phyloP scores from a whole-genome alignment of 2,888 invertebrate genomes.

The Miltochrista miniata region DNA sequence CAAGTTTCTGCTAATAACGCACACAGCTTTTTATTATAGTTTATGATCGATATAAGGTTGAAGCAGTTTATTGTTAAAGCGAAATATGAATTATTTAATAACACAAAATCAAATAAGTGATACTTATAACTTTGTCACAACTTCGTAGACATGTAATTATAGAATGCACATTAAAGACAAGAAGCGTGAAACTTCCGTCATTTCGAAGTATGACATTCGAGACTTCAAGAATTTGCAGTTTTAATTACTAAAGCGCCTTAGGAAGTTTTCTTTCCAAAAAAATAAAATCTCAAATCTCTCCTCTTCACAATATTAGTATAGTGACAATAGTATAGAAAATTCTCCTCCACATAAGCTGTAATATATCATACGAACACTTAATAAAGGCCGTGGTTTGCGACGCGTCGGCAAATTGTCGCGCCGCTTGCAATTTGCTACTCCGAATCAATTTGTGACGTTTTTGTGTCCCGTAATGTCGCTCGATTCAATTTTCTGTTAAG shows the following conservation, averaged over 20 bases:
- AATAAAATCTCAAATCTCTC: no score
- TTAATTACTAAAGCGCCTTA: no score
- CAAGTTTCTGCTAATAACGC: neutral
- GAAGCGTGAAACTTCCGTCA: no score
- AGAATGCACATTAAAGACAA: no score
- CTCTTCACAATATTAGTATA: no score
- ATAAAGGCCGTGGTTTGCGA: conserved; percentile 26
- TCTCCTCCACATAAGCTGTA: neutral
- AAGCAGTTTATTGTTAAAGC: neutral
- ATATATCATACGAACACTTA: conserved; percentile 28
- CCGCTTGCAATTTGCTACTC: conserved; percentile 70
- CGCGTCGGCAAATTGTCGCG: conserved; percentile 42
- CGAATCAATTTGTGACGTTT: conserved; percentile 78
- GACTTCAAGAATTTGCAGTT: no score
- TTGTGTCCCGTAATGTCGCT: conserved; percentile 68
- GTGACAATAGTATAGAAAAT: neutral
- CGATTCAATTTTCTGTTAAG: conserved; percentile 62
- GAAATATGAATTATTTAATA: no score
- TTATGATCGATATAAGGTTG: neutral
- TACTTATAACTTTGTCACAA: no score
- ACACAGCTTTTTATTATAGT: neutral
- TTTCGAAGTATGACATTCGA: no score
- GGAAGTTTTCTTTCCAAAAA: no score
- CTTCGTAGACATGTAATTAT: no score
- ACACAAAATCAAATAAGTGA: no score